Conservation (phyloP, 2,113 vertebrate species). For the Rhabdomys dilectus region DNA sequence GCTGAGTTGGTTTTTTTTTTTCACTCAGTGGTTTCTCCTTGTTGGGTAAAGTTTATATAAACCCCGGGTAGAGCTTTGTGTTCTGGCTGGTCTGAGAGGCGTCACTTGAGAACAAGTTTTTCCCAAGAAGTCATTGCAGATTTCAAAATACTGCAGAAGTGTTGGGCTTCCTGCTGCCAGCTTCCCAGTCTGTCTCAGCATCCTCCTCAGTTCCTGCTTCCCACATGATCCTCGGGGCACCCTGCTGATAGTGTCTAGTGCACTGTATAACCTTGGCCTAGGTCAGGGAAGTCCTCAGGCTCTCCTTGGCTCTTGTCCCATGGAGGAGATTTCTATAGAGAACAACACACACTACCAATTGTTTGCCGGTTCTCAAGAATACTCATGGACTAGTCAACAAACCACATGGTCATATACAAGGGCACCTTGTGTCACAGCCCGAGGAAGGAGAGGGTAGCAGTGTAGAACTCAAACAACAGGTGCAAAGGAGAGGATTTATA, state of each 20-base stretch:
- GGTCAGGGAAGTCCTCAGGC: conserved; percentile 79
- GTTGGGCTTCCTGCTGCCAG: neutral
- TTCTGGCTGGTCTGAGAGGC: neutral
- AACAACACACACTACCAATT: conserved; percentile 64
- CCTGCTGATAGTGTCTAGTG: neutral
- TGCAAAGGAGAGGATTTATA: conserved; percentile 3
- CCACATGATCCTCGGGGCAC: neutral
- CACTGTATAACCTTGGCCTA: conserved; percentile 63
- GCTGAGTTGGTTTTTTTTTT: neutral
- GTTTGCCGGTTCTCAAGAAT: conserved; percentile 64
- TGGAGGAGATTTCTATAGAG: conserved; percentile 71
- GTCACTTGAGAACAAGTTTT: conserved; percentile 1
- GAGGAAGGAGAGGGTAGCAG: neutral
- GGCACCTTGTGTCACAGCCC: neutral
- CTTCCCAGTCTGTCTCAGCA: neutral
- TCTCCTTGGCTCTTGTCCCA: conserved; percentile 77
- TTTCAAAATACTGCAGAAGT: neutral
- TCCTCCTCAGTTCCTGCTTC: conserved; percentile 13
- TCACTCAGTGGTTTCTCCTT: conserved; percentile 20
- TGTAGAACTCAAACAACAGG: neutral
- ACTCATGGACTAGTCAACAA: conserved; percentile 45
- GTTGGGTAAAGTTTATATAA: conserved; percentile 28
- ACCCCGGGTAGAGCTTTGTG: neutral
- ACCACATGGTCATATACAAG: neutral
- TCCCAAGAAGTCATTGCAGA: neutral